Percentiles rank a stretch among this genome's conserved stretches.
phyloP scores from a whole-genome alignment of 2,797 vertebrate species.

The Sarcophilus harrisii region DNA sequence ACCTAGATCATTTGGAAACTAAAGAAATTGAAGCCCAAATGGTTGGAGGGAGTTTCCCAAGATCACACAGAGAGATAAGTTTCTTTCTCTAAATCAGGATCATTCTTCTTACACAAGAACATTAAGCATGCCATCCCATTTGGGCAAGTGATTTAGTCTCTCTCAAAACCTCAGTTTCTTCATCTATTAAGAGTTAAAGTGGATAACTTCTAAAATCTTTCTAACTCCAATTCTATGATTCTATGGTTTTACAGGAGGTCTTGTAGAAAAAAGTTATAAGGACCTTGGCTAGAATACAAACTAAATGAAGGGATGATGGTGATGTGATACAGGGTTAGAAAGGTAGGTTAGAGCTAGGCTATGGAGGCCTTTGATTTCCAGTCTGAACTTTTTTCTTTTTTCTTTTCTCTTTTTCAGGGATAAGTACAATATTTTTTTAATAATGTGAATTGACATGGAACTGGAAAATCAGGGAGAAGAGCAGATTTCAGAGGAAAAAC shows the following conservation, averaged over 20 bases:
- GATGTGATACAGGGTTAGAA: not conserved
- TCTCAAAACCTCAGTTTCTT: not conserved
- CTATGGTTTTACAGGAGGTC: not conserved
- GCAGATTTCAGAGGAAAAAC: not conserved
- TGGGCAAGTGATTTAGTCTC: not conserved
- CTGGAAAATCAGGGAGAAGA: not conserved
- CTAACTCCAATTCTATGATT: not conserved
- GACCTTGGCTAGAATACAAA: not conserved
- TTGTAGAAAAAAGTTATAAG: not conserved
- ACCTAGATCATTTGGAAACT: not conserved
- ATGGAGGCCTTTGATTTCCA: not conserved
- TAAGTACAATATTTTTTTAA: not conserved
- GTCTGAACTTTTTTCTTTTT: not conserved
- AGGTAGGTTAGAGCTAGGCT: not conserved
- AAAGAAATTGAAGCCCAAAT: not conserved
- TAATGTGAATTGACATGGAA: not conserved
- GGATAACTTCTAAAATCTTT: not conserved
- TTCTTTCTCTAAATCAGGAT: not conserved
- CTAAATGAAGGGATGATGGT: not conserved
- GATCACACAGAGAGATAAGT: not conserved
- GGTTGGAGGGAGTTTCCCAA: not conserved
- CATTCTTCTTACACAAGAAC: not conserved
- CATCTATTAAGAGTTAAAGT: not conserved
- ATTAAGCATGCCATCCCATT: not conserved
- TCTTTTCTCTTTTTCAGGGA: too few relatives aligned